phyloP scores from a whole-genome alignment of 2,888 invertebrate genomes.

The Allacma fusca region DNA sequence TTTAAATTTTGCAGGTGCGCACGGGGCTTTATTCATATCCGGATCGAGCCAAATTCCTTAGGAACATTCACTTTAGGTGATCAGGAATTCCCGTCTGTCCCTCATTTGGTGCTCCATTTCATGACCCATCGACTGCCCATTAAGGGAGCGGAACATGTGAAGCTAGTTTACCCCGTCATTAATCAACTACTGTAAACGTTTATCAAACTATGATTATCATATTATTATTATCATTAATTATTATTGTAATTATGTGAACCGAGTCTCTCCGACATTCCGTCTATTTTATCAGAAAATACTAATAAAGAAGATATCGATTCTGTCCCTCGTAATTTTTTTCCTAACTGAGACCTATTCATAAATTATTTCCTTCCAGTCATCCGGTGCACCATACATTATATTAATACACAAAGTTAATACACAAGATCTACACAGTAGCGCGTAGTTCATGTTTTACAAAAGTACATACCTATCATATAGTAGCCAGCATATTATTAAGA shows the following conservation, averaged over 20 bases:
- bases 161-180: constrained; percentile 88
- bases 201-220: not conserved
- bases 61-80: constrained; percentile 90
- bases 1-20: constrained; percentile 76
- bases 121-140: constrained; percentile 92
- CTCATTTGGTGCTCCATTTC: constrained; percentile 94
- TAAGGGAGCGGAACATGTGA: constrained; percentile 95
- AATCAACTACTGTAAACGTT: constrained; percentile 75
- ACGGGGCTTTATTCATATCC: constrained; percentile 96
- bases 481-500: no score
- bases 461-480: no score
- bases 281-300: constrained; percentile 2
- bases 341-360: no score
- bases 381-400: no score
- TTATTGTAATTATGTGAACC: constrained; percentile 21
- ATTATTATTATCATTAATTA: constrained; percentile 3
- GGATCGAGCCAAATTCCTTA: constrained; percentile 80
- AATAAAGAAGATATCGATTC: not conserved
- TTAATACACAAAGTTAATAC: no score
- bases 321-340: constrained; percentile 22
- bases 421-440: no score
- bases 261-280: constrained; percentile 26
- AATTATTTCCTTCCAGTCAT: no score
- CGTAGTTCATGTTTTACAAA: no score
- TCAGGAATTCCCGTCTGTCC: constrained; percentile 90